A percentile compares a stretch with the other conserved stretches of the same genome.
Conservation (phyloP, 1,140 invertebrate genomes). For the Aphaenogaster rudis region DNA sequence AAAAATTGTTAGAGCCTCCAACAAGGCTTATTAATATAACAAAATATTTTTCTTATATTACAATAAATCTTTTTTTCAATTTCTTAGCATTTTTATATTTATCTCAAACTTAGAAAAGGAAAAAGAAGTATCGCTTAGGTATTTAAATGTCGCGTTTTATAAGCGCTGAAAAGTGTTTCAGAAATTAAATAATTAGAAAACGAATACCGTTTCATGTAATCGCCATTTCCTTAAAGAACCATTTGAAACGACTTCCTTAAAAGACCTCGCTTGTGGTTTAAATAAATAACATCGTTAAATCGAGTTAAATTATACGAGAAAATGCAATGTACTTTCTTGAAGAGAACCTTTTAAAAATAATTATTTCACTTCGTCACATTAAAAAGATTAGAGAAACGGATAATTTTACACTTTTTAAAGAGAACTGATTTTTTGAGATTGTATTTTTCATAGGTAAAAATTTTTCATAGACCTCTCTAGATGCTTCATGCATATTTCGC, state of each 20-base stretch:
- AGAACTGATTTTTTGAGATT: conserved; percentile 13
- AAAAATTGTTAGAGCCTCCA: not conserved
- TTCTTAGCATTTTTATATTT: not conserved
- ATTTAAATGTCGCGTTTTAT: conserved; percentile 11
- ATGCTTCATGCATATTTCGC: conserved; percentile 51
- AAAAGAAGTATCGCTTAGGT: not conserved
- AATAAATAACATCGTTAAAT: conserved; percentile 57
- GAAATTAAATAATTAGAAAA: conserved; percentile 45
- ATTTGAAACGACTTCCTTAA: conserved; percentile 22
- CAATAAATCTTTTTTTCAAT: not conserved
- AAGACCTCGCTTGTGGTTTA: conserved; percentile 26
- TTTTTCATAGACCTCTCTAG: conserved; percentile 46
- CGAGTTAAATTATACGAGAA: conserved; percentile 36
- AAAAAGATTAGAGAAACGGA: conserved; percentile 1
- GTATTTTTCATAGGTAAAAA: conserved; percentile 3
- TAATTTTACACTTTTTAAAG: conserved; percentile 10
- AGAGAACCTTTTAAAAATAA: conserved; percentile 1
- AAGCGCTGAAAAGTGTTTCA: conserved; percentile 10
- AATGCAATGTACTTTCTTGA: conserved; percentile 18
- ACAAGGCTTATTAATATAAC: not conserved
- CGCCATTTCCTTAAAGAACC: conserved; percentile 33
- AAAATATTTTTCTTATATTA: not conserved
- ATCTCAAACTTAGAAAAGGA: not conserved
- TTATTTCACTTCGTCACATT: conserved; percentile 4
- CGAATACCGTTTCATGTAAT: conserved; percentile 14